Evolutionary conservation across 2,113 vertebrate species (phyloP), one percentile per base, ranked within the genome.

Genomic region (Eclectus roratus): DNA sequence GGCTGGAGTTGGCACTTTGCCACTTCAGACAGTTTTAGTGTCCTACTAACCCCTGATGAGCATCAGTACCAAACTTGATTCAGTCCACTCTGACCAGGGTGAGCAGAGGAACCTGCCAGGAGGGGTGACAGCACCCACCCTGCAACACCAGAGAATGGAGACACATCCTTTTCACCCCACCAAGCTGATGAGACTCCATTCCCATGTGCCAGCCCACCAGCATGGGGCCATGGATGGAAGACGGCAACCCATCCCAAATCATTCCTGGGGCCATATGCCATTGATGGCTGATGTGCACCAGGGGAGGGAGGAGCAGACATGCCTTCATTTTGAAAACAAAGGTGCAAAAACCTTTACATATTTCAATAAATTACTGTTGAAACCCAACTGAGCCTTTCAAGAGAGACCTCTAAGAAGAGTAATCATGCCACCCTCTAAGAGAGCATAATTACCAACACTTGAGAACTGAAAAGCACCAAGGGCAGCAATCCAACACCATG

Each of bases 91-190:
- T 0, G 12, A 72, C 37, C 13, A 53, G 39, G 23, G 18, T 1
- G 0, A 47, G 37, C 37, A 60, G 10, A 78, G 53, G 28, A 82
- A 7, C 49, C 15, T 80, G 11, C 19, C 68, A 53, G 72, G 9
- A 43, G 7, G 29, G 61, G 24, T 33, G 21, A 39, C 49, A 79
- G 7, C 70, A 56, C 4, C 14, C 43, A 37, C 20, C 9, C 3
- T 7, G 6, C 27, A 4, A 6, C 16, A 28, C 6, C 13, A 1
- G 14, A 43, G 16, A 6, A 23, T 1, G 13, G 56, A n/a, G 43
- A n/a, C 0, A 0, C 5, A 64, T 39, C 33, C 69, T 4, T 11
- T 29, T n/a, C 5, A 0, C 10, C 16, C 15, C 70, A 31, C 10
- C 1, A 9, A 47, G 8, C 19, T 29, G 21, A 49, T 6, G 7